Evolutionary conservation across 2,888 invertebrate species (phyloP).

Genomic region (Bedellia somnulentella): DNA sequence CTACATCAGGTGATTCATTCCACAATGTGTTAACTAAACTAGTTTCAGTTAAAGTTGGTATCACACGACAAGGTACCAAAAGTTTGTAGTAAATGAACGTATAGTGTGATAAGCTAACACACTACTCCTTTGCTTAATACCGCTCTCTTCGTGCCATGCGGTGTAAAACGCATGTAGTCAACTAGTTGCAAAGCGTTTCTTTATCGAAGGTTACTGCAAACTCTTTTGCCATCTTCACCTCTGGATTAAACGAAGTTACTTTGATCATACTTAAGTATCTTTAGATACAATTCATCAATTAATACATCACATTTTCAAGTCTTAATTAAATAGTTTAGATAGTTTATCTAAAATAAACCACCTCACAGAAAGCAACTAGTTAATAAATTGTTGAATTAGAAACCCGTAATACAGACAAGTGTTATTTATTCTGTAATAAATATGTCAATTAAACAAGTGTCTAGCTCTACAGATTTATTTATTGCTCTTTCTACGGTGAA

Average conservation of each 20-base stretch:
- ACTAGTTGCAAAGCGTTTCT: too few species aligned
- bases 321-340: not conserved
- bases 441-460: constrained; percentile 34
- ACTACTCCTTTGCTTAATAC: too few species aligned
- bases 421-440: constrained; percentile 37
- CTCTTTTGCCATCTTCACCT: not conserved
- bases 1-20: too few species aligned
- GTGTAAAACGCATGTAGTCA: too few species aligned
- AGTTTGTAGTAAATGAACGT: too few species aligned
- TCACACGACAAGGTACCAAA: too few species aligned
- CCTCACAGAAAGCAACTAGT: constrained; percentile 18
- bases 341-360: constrained; percentile 1
- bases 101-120: too few species aligned
- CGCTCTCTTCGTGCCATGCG: too few species aligned
- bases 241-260: constrained; percentile 29
- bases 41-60: too few species aligned
- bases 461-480: constrained; percentile 26
- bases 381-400: constrained; percentile 22
- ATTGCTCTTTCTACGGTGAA: constrained; percentile 10
- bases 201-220: not conserved
- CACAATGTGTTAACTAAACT: too few species aligned
- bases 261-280: constrained; percentile 33
- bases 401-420: constrained; percentile 24
- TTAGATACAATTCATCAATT: constrained; percentile 8
- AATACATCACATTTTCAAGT: constrained; percentile 3